Evolutionary conservation across 2,888 invertebrate genomes (phyloP), one percentile per base, ranked within the genome.

Genomic region (Drosophila bunnanda): DNA sequence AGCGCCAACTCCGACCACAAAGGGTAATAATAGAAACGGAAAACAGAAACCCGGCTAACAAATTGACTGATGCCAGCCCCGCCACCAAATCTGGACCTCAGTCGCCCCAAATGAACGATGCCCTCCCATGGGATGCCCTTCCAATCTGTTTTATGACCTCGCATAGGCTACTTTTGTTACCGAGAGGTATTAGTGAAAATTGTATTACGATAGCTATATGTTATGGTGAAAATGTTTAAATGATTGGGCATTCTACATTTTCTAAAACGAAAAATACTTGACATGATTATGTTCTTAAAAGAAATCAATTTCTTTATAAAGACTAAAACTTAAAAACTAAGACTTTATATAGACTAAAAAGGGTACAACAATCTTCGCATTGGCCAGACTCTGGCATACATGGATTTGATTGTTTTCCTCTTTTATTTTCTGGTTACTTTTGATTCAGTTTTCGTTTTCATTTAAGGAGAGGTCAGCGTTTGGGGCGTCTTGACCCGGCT

Each of bases 401-500:
- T 52, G 50, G 17, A 36, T 64, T 53, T 36, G 52, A 36, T 53
- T 46, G 28, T 54, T 64, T 52, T 50, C 32, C 32, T 28, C 52
- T 39, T 69, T 58, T 53, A 50, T 70, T 71, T 62, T 65, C 34
- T 43, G 65, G 34, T 39, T 65, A 46, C 65, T 57, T 65, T 68
- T 69, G 67, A 71, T 70, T 67, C 59, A 71, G 66, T 69, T 80
- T 81, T 86, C 80, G 67, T 79, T 79, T 82, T 82, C 85, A 73
- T 81, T 79, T 84, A 76, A 50, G 41, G 59, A 58, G 64, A 55
- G 81, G 81, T 82, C 81, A 86, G 67, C 87, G 84, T 75, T 78
- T 67, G 75, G 85, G 82, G 89, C 89, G 84, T 67, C 84, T 77
- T 89, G 89, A 85, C 85, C 89, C 75, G 85, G 56, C 89, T 85